Evolutionary conservation across 92 coral and sea anemone genomes (phyloP), one percentile per base, ranked within the genome.

Genomic region (Diadumene lineata): DNA sequence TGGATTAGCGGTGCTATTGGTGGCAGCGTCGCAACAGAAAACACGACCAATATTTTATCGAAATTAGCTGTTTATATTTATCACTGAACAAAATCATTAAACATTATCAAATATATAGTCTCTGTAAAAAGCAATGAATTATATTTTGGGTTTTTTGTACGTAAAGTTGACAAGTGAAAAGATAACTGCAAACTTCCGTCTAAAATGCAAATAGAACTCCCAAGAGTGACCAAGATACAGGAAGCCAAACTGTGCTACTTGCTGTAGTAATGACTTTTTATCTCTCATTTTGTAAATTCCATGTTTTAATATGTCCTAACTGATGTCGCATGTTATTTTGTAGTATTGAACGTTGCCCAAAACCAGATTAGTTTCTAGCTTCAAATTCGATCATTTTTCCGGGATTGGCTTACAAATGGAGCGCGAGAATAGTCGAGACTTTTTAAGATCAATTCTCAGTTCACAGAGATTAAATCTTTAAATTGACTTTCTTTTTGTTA

Each of bases 11-110:
- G 48, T 13, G 13, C 48, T 38, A 6, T 6, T 13, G 48, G 2
- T 9, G 58, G 4, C 2, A 23, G 6, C 19, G 4, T 53, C 19
- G 58, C 18, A 13, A 21, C 8, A 53, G 19, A 53, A 13, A 53
- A 3, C 24, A 3, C 17, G 51, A 44, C 19, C 58, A 13, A 53
- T 13, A 53, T 62, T 62, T 7, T 16, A 62, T 3, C 27, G 31
- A 62, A 62, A 26, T 23, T 62, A 30, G 68, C 68, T 62, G 68
- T 62, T 62, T 62, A 62, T 28, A n/a, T 62, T 62, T 10, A 10
- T 2, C 68, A 62, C 18, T 11, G 43, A 62, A 19, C 24, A 43
- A 11, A 30, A 27, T 28, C 32, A 62, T 62, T 62, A 62, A 30
- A 3, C 23, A 30, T 62, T 28, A 62, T 62, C 17, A 62, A 62